phyloP scores from a whole-genome alignment of 2,888 invertebrate species.

The Drosophila melanosoma region DNA sequence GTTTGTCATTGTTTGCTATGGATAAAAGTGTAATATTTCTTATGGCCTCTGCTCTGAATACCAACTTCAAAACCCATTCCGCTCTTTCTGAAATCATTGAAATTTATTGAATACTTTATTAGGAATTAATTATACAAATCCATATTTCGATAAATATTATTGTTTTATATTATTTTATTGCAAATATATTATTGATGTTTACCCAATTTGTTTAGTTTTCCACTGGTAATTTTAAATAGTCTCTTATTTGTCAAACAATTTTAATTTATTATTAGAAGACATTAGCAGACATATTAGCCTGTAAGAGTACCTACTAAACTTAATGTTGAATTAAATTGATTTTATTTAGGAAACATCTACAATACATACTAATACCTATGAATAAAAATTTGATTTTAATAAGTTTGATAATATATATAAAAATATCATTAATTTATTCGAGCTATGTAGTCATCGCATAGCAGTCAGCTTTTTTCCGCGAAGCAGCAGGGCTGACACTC shows the following conservation, averaged over 20 bases:
- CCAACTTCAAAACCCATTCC: neutral
- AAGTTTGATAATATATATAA: no score
- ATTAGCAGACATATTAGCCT: neutral
- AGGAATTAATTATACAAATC: neutral
- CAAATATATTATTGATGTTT: neutral
- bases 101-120: neutral
- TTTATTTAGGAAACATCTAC: neutral
- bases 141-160: neutral
- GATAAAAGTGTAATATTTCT: slow-evolving; percentile 52
- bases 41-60: neutral
- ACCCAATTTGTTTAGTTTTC: neutral
- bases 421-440: neutral
- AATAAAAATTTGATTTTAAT: neutral
- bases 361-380: neutral
- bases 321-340: neutral
- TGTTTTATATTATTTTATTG: neutral
- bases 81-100: neutral
- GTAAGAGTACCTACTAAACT: neutral
- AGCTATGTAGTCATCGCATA: slow-evolving; percentile 12
- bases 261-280: neutral
- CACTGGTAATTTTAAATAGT: neutral
- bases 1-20: slow-evolving; percentile 75
- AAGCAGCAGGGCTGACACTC: slow-evolving; percentile 53
- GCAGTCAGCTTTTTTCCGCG: slow-evolving; percentile 54
- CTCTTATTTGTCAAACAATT: neutral